These are phyloP conservation scores for Drosophila subpulchrella DNA, from an alignment of 1,140 invertebrate genomes.

Conservation along the genomic window DNA sequence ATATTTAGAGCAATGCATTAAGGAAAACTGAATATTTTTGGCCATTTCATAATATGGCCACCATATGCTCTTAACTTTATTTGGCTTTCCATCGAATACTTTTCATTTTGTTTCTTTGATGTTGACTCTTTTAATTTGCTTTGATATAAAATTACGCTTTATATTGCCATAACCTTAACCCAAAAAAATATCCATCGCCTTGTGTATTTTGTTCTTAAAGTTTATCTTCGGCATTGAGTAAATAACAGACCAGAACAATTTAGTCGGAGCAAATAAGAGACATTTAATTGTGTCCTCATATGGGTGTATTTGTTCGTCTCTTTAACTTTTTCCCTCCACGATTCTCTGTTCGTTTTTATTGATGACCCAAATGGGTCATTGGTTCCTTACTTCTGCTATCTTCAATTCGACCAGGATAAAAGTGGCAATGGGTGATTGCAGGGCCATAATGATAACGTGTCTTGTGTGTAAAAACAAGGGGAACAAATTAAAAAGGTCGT, in stretches of 20 bases:
- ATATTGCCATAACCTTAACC: not conserved
- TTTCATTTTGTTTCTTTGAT: not conserved
- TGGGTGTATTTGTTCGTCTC: not conserved
- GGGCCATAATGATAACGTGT: slow-evolving; percentile 21
- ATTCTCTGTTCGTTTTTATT: slow-evolving; percentile 66
- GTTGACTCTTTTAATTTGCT: not conserved
- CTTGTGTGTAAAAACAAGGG: not conserved
- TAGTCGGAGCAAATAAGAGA: slow-evolving; percentile 24
- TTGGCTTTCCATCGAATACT: not conserved
- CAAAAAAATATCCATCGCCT: not conserved
- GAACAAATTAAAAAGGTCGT: slow-evolving; percentile 7
- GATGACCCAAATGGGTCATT: slow-evolving; percentile 62
- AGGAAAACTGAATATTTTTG: not conserved
- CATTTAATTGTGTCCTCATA: not conserved
- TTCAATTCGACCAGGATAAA: not conserved
- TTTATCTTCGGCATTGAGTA: not conserved
- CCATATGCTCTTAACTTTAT: not conserved
- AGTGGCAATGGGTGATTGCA: slow-evolving; percentile 1
- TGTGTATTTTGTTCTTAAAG: slow-evolving; percentile 1
- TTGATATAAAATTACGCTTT: slow-evolving; percentile 2
- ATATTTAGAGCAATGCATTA: too few species aligned
- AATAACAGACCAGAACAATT: slow-evolving; percentile 5
- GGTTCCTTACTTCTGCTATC: slow-evolving; percentile 42
- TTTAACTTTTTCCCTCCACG: not conserved
- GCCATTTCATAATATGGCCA: not conserved